These are phyloP conservation scores for Zapus hudsonius DNA, from an alignment of 2,113 vertebrate genomes.

Conservation along the genomic window DNA sequence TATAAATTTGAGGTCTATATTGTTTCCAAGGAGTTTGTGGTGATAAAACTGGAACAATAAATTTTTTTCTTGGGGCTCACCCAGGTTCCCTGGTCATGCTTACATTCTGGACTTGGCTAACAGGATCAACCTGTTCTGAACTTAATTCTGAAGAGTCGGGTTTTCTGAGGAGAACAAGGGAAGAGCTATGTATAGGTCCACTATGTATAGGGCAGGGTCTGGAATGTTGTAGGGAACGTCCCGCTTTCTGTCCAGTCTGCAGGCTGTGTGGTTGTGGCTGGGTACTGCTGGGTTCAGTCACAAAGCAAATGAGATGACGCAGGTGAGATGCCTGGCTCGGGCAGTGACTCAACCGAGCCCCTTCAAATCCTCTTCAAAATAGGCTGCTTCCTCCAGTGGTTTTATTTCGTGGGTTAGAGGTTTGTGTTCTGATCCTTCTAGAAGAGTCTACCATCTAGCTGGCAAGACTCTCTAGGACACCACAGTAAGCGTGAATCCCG, in stretches of 20 bases:
- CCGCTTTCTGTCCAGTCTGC: background rate
- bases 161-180: background rate
- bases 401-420: too few relatives aligned
- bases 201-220: background rate
- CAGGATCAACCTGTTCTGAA: background rate
- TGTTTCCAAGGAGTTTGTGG: constrained; percentile 32
- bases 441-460: background rate
- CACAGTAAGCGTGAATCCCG: background rate
- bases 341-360: background rate
- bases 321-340: background rate
- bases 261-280: background rate
- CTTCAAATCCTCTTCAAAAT: background rate
- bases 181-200: background rate
- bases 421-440: too few relatives aligned
- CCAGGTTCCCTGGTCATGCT: background rate
- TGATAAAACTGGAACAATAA: constrained; percentile 61
- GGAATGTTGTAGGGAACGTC: background rate
- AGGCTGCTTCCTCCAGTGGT: too few relatives aligned
- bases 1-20: constrained; percentile 11
- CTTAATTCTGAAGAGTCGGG: background rate
- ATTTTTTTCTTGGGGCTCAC: background rate
- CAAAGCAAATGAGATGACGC: background rate
- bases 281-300: background rate
- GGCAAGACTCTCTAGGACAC: background rate
- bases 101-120: background rate